A percentile compares a stretch with the other conserved stretches of the same genome.
phyloP scores from a whole-genome alignment of 2,888 invertebrate species.

The Agapetus fuscipes region DNA sequence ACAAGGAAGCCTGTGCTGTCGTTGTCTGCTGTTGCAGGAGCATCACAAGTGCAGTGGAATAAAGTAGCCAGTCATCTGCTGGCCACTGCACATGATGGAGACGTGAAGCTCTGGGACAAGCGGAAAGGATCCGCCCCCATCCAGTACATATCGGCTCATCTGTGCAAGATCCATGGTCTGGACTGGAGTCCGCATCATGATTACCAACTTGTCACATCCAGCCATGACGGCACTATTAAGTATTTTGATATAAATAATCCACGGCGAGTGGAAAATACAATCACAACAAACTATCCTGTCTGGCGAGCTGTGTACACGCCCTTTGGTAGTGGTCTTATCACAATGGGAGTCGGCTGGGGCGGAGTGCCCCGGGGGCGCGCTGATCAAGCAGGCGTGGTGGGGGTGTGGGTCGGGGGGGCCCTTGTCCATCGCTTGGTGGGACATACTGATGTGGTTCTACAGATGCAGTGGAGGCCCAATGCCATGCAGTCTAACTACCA shows the following conservation, averaged over 20 bases:
- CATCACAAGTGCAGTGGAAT: conserved; percentile 93
- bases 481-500: conserved; percentile 62
- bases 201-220: conserved; percentile 80
- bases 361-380: conserved; percentile 62
- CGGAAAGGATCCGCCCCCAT: conserved; percentile 79
- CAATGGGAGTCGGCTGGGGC: conserved; percentile 86
- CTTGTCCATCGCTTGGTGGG: conserved; percentile 90
- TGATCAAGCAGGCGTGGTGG: conserved; percentile 59
- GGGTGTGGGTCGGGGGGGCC: conserved; percentile 46
- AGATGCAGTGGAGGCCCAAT: conserved; percentile 88
- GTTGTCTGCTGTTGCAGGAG: conserved; percentile 83
- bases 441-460: conserved; percentile 87
- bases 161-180: conserved; percentile 80
- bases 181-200: conserved; percentile 89
- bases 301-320: conserved; percentile 93
- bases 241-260: conserved; percentile 87
- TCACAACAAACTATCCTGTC: conserved; percentile 78
- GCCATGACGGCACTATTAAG: conserved; percentile 92
- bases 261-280: conserved; percentile 70
- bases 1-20: conserved; percentile 73
- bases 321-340: conserved; percentile 85
- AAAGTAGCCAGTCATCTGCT: conserved; percentile 71
- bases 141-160: conserved; percentile 89
- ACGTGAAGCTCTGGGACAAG: conserved; percentile 92
- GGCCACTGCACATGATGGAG: conserved; percentile 93